Conservation (phyloP, 2,888 invertebrate species). For the Heliconius charithonia region DNA sequence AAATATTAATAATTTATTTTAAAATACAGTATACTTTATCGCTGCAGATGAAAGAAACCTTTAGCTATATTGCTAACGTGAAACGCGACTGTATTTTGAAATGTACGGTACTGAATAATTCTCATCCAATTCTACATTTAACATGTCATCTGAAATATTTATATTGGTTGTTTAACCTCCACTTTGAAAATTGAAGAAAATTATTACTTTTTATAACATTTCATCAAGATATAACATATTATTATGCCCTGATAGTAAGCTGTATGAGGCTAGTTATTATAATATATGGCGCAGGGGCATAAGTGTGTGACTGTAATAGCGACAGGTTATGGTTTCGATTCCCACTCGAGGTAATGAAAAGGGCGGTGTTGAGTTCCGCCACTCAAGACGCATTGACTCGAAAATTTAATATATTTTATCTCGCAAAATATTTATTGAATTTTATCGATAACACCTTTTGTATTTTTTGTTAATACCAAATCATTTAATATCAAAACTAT, state of each 20-base stretch:
- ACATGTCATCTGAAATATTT: conserved; percentile 18
- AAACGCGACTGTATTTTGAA: conserved; percentile 32
- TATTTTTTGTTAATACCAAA: neutral
- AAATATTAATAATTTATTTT: neutral
- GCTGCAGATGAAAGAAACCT: conserved; percentile 14
- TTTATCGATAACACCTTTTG: neutral
- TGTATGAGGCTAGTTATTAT: too few relatives aligned
- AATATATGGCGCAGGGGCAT: too few relatives aligned
- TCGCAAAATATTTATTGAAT: too few relatives aligned
- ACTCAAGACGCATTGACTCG: too few relatives aligned
- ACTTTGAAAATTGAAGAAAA: conserved; percentile 12
- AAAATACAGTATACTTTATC: neutral
- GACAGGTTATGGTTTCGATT: too few relatives aligned
- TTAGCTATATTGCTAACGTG: conserved; percentile 1
- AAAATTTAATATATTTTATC: too few relatives aligned
- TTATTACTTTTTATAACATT: neutral
- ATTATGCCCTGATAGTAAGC: neutral
- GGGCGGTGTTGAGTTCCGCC: too few relatives aligned
- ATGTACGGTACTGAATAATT: conserved; percentile 24
- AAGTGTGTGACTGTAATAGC: too few relatives aligned
- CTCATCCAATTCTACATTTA: conserved; percentile 20
- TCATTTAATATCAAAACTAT: neutral
- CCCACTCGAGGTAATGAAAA: neutral
- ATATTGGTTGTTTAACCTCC: conserved; percentile 15
- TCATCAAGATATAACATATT: neutral